Percentiles rank a stretch among this genome's conserved stretches.
Evolutionary conservation across 2,888 invertebrate genomes (phyloP).

Genomic region (Agriotes lineatus): DNA sequence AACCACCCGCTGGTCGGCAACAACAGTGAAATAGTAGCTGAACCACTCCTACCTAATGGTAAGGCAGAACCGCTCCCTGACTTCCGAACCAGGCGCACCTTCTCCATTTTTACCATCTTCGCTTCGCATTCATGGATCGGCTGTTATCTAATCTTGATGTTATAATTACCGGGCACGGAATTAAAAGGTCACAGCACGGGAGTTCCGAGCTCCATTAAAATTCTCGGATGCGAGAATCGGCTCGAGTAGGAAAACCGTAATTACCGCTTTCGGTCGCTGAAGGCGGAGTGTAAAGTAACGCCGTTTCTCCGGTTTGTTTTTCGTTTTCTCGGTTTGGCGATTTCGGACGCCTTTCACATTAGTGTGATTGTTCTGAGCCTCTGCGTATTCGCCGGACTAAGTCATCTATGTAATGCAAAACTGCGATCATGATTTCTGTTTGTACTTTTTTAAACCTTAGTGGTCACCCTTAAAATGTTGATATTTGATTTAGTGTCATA

Average conservation of each 20-base stretch:
- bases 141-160: constrained; percentile 16
- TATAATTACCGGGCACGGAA: constrained; percentile 5
- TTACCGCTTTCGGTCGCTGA: constrained; percentile 8
- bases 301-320: constrained; percentile 12
- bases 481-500: no score
- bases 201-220: constrained; percentile 12
- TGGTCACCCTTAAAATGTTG: no score
- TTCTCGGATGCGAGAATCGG: constrained; percentile 11
- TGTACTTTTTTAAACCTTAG: no score
- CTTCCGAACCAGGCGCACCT: constrained; percentile 43
- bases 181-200: constrained; percentile 14
- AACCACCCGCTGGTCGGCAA: constrained; percentile 35
- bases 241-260: constrained; percentile 6
- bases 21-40: constrained; percentile 38
- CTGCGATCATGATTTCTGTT: no score
- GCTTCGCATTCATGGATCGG: constrained; percentile 4
- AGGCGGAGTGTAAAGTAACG: constrained; percentile 12
- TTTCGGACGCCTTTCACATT: no score
- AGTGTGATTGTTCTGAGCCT: no score
- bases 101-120: constrained; percentile 33
- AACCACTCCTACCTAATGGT: constrained; percentile 40
- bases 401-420: no score
- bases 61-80: constrained; percentile 40
- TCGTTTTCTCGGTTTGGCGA: no score
- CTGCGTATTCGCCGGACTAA: no score